Conservation (phyloP, 2,888 invertebrate species). For the Sminthurinus aureus region DNA sequence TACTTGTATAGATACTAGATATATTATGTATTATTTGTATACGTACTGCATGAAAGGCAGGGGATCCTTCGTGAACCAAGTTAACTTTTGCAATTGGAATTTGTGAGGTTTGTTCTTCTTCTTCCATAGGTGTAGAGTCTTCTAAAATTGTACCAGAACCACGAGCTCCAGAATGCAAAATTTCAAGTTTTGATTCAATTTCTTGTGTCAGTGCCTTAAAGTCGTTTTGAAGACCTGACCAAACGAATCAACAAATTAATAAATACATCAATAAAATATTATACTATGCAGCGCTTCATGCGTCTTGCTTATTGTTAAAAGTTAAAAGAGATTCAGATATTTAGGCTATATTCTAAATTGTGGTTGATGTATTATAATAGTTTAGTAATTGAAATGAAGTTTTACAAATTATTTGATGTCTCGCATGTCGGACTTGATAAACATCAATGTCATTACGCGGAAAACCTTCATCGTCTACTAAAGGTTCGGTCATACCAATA, state of each 20-base stretch:
- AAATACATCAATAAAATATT: neutral
- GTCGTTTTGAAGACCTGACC: slow-evolving; percentile 85
- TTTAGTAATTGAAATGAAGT: slow-evolving; percentile 55
- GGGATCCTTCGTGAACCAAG: slow-evolving; percentile 77
- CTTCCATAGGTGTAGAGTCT: slow-evolving; percentile 39
- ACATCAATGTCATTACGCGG: slow-evolving; percentile 90
- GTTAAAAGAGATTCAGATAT: no score
- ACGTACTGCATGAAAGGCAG: slow-evolving; percentile 80
- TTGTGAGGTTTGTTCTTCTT: slow-evolving; percentile 38
- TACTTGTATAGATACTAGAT: neutral
- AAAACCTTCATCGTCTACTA: slow-evolving; percentile 83
- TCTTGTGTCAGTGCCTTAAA: slow-evolving; percentile 81
- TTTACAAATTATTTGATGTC: slow-evolving; percentile 88
- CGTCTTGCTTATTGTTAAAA: no score
- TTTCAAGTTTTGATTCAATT: slow-evolving; percentile 80
- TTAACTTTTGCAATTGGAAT: slow-evolving; percentile 75
- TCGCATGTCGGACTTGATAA: slow-evolving; percentile 86
- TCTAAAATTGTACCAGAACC: slow-evolving; percentile 42
- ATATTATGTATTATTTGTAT: neutral
- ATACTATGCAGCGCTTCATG: neutral
- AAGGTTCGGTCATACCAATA: slow-evolving; percentile 82
- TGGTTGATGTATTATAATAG: no score
- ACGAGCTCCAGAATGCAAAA: slow-evolving; percentile 67
- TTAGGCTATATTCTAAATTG: no score
- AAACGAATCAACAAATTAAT: slow-evolving; percentile 1